Conservation (phyloP, 1,140 invertebrate species). For the Doryteuthis pealeii region DNA sequence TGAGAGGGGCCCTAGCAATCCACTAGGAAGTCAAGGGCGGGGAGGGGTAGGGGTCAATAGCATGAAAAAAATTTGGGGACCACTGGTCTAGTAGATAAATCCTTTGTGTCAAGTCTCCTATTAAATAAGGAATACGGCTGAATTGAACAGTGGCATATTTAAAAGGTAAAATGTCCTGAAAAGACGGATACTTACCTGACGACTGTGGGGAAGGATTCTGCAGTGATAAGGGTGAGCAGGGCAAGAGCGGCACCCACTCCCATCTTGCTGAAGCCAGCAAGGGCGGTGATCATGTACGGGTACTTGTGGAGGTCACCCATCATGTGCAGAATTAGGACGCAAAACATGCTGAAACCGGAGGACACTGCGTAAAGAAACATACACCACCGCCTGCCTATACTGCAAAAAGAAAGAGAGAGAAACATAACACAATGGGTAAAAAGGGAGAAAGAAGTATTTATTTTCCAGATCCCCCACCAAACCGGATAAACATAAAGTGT, state of each 20-base stretch:
- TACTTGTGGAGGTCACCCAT: constrained; percentile 43
- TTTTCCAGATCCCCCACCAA: no score
- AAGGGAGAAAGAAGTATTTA: background rate
- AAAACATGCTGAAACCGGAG: constrained; percentile 43
- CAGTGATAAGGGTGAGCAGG: constrained; percentile 38
- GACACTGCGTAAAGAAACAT: constrained; percentile 50
- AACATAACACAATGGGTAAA: no score
- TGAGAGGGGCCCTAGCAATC: no score
- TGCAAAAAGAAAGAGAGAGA: constrained; percentile 26
- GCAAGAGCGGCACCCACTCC: constrained; percentile 45
- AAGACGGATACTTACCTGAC: constrained; percentile 40
- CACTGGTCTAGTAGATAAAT: no score
- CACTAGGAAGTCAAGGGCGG: no score
- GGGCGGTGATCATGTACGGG: constrained; percentile 37
- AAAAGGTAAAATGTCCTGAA: no score
- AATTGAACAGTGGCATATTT: no score
- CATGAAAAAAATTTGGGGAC: no score
- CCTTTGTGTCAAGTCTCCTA: no score
- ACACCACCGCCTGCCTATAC: constrained; percentile 51
- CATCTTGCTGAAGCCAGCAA: constrained; percentile 50
- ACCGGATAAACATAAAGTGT: no score
- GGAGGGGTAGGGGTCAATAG: no score
- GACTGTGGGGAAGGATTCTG: constrained; percentile 48
- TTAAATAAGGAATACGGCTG: no score
- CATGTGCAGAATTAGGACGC: constrained; percentile 44